Conservation (phyloP, 1,140 invertebrate genomes). For the Drosophila kohkoa region DNA sequence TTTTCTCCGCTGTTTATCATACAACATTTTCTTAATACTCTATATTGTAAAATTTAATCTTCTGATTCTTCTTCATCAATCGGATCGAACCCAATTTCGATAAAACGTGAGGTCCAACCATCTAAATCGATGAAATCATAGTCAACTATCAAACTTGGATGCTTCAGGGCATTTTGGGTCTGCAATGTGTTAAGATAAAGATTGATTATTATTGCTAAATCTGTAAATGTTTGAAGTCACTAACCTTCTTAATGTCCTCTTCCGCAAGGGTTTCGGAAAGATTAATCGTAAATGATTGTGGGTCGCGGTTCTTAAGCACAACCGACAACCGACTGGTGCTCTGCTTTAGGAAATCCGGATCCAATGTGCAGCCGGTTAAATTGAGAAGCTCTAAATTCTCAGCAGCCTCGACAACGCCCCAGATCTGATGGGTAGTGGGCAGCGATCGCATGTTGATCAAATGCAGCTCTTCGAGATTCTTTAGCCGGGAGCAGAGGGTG, state of each 20-base stretch:
- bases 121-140: slow-evolving; percentile 45
- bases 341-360: slow-evolving; percentile 8
- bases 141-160: slow-evolving; percentile 45
- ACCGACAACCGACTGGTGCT: neutral
- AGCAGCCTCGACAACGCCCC: slow-evolving; percentile 32
- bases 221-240: neutral
- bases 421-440: slow-evolving; percentile 44
- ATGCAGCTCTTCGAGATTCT: slow-evolving; percentile 53
- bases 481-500: slow-evolving; percentile 30
- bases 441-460: slow-evolving; percentile 55
- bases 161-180: slow-evolving; percentile 11
- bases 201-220: neutral
- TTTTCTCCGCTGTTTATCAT: neutral
- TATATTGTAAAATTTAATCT: no score
- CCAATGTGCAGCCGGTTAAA: slow-evolving; percentile 36
- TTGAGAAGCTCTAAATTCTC: slow-evolving; percentile 34
- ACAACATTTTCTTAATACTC: neutral
- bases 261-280: slow-evolving; percentile 31
- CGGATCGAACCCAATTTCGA: slow-evolving; percentile 49
- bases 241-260: slow-evolving; percentile 5
- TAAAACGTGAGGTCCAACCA: slow-evolving; percentile 52
- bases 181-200: neutral
- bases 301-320: neutral
- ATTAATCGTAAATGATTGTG: slow-evolving; percentile 26
- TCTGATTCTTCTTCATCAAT: neutral